Base-by-base conservation (phyloP, 2,797 vertebrate genomes). In the Garrulus glandarius region DNA sequence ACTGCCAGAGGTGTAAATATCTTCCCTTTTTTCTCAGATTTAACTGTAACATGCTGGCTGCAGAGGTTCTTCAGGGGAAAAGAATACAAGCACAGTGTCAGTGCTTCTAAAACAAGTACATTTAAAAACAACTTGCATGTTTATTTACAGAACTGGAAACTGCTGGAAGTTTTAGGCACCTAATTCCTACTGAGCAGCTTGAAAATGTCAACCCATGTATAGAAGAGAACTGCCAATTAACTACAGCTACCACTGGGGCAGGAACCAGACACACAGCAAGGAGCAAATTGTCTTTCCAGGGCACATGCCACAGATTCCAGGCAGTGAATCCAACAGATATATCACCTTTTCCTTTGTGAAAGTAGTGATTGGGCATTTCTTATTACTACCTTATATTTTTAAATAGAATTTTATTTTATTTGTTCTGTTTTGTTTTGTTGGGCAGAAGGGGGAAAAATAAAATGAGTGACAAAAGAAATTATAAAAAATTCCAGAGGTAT, bases 1-100 rank as follows among this genome's bases (percentile, higher is more conserved):
- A 82, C 64, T 92, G 91, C 55, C 75, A 92, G 87, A 82, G n/a
- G 81, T 85, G 65, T 84, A 96, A 96, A 97, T 92, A 93, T 81
- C 72, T 93, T 90, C 27, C 39, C 32, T 71, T 90, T 89, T 87
- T 89, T 72, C 88, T 85, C 74, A 67, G 67, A 79, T 65, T 92
- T 95, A 92, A 24, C 53, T 63, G 67, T 67, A 85, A 72, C 60
- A 20, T 64, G 41, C 36, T 83, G 84, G 43, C 41, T 79, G 63
- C 74, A 72, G 57, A 77, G 21, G 46, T 70, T 49, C 56, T 93
- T 84, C 20, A 1, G 65, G 65, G 64, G 19, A 30, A 87, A 79
- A 87, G n/a, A 88, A 76, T 41, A 77, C 11, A 94, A 84, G 46
- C 32, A 59, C 30, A 50, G 24, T 80, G 56, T 44, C 37, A 68